Evolutionary conservation across 1,140 invertebrate genomes (phyloP).

Genomic region (Lepidostoma basale): DNA sequence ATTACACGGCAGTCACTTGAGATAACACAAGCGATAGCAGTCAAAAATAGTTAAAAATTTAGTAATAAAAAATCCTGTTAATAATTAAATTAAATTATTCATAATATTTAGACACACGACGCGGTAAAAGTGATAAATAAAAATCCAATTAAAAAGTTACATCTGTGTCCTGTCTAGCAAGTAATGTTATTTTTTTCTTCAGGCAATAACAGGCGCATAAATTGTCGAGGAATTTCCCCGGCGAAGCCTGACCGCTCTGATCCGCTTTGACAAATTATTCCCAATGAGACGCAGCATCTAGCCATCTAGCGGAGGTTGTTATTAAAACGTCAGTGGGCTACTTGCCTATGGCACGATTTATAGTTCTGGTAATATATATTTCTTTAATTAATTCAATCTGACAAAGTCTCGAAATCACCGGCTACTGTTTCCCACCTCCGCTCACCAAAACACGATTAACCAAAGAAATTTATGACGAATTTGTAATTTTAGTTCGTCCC

Average conservation of each 20-base stretch:
- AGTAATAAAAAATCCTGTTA: too few relatives aligned
- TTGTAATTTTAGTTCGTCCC: slow-evolving; percentile 26
- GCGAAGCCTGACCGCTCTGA: background rate
- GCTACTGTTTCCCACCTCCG: slow-evolving; percentile 22
- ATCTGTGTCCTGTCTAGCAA: too few relatives aligned
- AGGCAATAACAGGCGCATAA: background rate
- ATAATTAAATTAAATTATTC: too few relatives aligned
- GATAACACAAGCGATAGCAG: too few relatives aligned
- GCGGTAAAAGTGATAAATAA: too few relatives aligned
- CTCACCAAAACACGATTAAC: slow-evolving; percentile 29
- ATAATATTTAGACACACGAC: too few relatives aligned
- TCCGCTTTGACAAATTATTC: slow-evolving; percentile 9
- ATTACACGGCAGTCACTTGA: too few relatives aligned
- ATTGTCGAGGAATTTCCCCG: background rate
- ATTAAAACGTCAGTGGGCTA: background rate
- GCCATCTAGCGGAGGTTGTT: background rate
- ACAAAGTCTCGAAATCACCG: background rate
- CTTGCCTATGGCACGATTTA: background rate
- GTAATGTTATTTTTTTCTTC: too few relatives aligned
- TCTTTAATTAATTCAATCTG: slow-evolving; percentile 23
- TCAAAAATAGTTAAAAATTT: too few relatives aligned
- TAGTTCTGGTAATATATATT: background rate
- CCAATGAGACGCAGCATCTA: background rate
- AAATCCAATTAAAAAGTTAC: too few relatives aligned
- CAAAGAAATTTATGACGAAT: slow-evolving; percentile 35